Conservation (phyloP, 2,888 invertebrate species). For the Tanytarsus gracilentus region DNA sequence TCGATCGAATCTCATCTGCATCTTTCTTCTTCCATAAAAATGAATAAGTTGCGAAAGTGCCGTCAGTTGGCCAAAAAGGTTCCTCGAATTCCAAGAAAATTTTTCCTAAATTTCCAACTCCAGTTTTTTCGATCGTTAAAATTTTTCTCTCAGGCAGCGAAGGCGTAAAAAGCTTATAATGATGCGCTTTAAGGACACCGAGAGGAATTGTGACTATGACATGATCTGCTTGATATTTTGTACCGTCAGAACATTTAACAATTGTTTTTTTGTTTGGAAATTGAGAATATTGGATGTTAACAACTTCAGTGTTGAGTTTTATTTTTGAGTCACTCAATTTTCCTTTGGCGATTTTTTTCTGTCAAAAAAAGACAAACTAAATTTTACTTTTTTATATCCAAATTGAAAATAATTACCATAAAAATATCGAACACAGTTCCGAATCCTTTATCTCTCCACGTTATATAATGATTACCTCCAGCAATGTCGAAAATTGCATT, state of each 20-base stretch:
- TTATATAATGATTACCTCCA: constrained; percentile 43
- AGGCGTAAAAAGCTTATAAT: constrained; percentile 43
- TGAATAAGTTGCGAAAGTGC: not conserved
- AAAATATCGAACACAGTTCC: constrained; percentile 39
- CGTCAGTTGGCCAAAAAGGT: constrained; percentile 51
- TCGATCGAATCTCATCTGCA: not conserved
- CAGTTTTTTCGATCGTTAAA: constrained; percentile 47
- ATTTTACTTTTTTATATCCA: too few relatives aligned
- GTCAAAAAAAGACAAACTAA: too few relatives aligned
- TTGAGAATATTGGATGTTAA: constrained; percentile 11
- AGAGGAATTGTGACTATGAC: constrained; percentile 53
- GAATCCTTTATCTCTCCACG: constrained; percentile 45
- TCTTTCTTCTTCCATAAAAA: constrained; percentile 47
- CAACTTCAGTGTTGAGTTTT: constrained; percentile 28
- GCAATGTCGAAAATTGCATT: constrained; percentile 44
- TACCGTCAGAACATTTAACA: constrained; percentile 40
- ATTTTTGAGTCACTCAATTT: constrained; percentile 32
- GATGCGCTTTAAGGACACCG: constrained; percentile 50
- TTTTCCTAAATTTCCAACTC: constrained; percentile 54
- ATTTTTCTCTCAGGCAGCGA: constrained; percentile 45
- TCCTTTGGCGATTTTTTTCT: not conserved
- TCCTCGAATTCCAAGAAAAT: constrained; percentile 52
- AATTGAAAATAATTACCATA: not conserved
- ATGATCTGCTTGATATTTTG: constrained; percentile 47
- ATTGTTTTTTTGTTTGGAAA: constrained; percentile 29